These are phyloP conservation scores for Rhabdomys dilectus DNA, from an alignment of 2,113 vertebrate species.

Conservation along the genomic window DNA sequence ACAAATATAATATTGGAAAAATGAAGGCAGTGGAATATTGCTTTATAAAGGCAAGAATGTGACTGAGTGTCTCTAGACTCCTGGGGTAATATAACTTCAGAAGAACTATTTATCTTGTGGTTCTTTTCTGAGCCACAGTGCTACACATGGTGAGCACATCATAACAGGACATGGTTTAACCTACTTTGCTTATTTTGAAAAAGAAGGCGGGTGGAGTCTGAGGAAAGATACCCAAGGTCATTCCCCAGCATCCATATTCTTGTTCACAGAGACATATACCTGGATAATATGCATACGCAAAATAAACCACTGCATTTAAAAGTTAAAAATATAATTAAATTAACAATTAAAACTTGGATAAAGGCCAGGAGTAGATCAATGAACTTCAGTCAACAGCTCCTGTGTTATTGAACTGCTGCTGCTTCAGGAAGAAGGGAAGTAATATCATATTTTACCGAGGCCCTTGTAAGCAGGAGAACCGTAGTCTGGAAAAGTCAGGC, in stretches of 20 bases:
- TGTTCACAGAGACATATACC: background rate
- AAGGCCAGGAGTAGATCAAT: background rate
- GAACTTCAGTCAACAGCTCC: background rate
- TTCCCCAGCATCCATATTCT: background rate
- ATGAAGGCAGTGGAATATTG: slow-evolving; percentile 56
- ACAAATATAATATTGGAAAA: slow-evolving; percentile 58
- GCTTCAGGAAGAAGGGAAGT: background rate
- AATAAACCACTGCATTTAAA: background rate
- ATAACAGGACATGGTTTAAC: background rate
- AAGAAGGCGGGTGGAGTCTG: too few species aligned
- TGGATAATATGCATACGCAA: background rate
- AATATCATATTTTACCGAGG: background rate
- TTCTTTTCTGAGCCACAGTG: background rate
- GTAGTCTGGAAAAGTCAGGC: background rate
- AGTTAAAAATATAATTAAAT: too few species aligned
- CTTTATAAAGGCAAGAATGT: slow-evolving; percentile 66
- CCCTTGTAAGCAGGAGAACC: background rate
- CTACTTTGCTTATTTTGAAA: background rate
- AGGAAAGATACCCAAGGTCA: background rate
- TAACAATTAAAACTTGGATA: background rate
- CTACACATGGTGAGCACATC: slow-evolving; percentile 22
- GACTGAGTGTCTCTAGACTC: background rate
- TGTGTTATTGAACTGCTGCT: background rate
- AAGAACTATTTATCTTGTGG: slow-evolving; percentile 9
- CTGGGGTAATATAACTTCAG: background rate